These are phyloP conservation scores for Hybognathus amarus DNA, from an alignment of 2,797 vertebrate genomes.

Conservation along the genomic window DNA sequence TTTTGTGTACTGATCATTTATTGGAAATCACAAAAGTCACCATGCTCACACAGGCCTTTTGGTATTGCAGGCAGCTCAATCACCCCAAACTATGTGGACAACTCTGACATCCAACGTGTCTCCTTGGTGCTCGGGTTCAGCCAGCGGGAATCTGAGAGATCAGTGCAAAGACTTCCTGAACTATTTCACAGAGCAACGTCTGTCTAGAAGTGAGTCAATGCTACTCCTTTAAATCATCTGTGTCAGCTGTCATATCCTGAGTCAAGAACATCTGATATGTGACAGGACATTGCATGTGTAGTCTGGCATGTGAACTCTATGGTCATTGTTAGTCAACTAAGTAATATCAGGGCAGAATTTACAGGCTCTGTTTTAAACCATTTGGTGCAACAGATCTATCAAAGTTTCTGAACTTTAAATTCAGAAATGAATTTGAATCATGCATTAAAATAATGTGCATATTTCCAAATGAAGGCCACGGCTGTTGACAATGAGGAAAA, in stretches of 20 bases:
- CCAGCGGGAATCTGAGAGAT: slow-evolving; percentile 85
- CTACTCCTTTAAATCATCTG: not conserved
- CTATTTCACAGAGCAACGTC: slow-evolving; percentile 87
- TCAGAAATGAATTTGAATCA: not conserved
- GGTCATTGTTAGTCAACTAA: not conserved
- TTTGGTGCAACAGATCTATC: not conserved
- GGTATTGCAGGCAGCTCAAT: slow-evolving; percentile 87
- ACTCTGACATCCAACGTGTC: slow-evolving; percentile 90
- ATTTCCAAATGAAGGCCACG: slow-evolving; percentile 5
- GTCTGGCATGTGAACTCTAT: not conserved
- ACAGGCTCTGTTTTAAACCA: not conserved
- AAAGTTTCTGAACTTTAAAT: not conserved
- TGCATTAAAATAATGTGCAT: not conserved
- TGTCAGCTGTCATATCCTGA: not conserved
- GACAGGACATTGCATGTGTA: not conserved
- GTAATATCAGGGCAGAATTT: not conserved
- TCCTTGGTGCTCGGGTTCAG: slow-evolving; percentile 92
- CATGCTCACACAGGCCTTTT: not conserved
- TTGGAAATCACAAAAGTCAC: not conserved
- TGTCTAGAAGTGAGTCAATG: slow-evolving; percentile 90
- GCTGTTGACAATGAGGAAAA: not conserved
- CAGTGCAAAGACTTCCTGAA: slow-evolving; percentile 87
- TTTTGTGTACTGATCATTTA: not conserved
- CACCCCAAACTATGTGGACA: slow-evolving; percentile 96
- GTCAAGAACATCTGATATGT: not conserved